Evolutionary conservation across 2,888 invertebrate genomes (phyloP), one percentile per base, ranked within the genome.

Genomic region (Meiosimyza platycephala): DNA sequence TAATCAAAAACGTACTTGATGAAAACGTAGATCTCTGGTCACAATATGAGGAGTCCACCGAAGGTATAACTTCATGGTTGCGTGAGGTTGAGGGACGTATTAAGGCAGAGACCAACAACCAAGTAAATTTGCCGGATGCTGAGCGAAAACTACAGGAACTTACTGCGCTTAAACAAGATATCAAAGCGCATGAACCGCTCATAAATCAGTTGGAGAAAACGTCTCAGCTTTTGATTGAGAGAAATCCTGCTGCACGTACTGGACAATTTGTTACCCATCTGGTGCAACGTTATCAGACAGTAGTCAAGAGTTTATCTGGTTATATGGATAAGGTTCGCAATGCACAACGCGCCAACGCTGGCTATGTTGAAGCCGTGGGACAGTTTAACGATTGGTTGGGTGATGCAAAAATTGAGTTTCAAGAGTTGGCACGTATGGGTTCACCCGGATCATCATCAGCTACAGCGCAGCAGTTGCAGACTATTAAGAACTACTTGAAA

Each of bases 181-280:
- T 95, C 0, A 87, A 89, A 52, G 88, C 90, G 9, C 93, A 93
- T 77, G 90, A 91, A 72, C 89, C 88, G 1, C 91, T 93, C 81
- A 89, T 97, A 22, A 89, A 90, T 50, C 90, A 92, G 74, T 87
- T 97, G 22, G 90, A 90, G 15, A 88, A 89, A 47, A 89, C 94
- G 5, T 93, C 94, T 2, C 92, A 93, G 69, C 90, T 92, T 77
- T 91, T 97, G 57, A 89, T 92, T 48, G 90, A 92, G 73, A 91
- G 93, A 80, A 93, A 93, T 83, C 94, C 95, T 0, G 96, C 97
- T 82, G 94, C 94, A 0, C 90, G 96, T 59, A 93, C 95, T 15
- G 90, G 91, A 1, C 95, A 96, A 82, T 93, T 94, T 83, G 93
- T 94, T 0, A 91, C 91, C 70, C 95, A 96, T 83, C 88, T 97